phyloP scores from a whole-genome alignment of 2,888 invertebrate species.

The Idaea straminata region DNA sequence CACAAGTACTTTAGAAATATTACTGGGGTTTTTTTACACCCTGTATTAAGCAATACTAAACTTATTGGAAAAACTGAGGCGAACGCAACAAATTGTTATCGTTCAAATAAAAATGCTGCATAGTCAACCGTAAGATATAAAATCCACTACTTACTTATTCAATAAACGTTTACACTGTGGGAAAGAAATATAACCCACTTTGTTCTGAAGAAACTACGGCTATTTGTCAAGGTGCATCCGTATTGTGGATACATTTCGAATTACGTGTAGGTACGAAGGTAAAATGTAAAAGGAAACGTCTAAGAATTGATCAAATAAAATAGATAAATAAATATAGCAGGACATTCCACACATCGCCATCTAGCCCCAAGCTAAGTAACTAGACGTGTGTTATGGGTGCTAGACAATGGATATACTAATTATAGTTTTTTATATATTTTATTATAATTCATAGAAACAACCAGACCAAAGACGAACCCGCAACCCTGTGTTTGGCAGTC shows the following conservation, averaged over 20 bases:
- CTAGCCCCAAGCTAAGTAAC: no score
- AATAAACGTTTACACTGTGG: slow-evolving; percentile 70
- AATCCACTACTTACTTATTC: slow-evolving; percentile 68
- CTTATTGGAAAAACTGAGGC: slow-evolving; percentile 23
- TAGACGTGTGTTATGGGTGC: no score
- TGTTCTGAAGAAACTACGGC: slow-evolving; percentile 66
- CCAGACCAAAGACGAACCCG: no score
- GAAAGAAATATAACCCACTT: slow-evolving; percentile 73
- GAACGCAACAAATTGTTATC: slow-evolving; percentile 35
- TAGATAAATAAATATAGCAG: no score
- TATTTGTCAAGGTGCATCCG: slow-evolving; percentile 68
- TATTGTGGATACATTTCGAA: slow-evolving; percentile 51
- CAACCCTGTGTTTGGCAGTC: no score
- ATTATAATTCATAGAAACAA: no score
- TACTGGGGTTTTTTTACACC: background rate
- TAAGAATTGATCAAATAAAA: background rate
- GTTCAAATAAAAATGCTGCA: slow-evolving; percentile 37
- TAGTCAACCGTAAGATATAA: slow-evolving; percentile 43
- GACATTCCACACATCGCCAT: no score
- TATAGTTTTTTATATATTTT: no score
- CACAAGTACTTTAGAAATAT: background rate
- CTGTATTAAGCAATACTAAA: slow-evolving; percentile 5
- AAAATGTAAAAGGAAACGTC: background rate
- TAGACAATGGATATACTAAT: no score
- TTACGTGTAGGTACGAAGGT: slow-evolving; percentile 23